Base-by-base conservation (phyloP, 2,113 vertebrate species). In the Paedocypris sp. region DNA sequence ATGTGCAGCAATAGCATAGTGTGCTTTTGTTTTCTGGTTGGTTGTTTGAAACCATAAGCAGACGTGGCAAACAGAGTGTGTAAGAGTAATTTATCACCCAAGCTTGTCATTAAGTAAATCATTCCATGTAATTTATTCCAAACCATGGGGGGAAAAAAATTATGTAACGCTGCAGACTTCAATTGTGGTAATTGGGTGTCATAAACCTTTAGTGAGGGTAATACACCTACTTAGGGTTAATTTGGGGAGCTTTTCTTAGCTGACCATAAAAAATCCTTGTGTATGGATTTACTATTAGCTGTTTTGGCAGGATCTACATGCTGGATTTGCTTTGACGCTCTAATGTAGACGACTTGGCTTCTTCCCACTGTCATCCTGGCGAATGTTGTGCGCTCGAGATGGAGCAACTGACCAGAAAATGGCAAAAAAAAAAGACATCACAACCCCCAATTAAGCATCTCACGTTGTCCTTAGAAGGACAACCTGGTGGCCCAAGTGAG, bases 151-250 rank as follows among this genome's bases (percentile, higher is more conserved):
- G 50, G 54, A 61, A 61, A 31, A 35, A 32, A 48, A 46, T 60
- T 67, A 50, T 43, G 42, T 56, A 42, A 49, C 54, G 20, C 33
- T 64, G 38, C 35, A 33, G 36, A 61, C 50, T 67, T 70, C 64
- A 60, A 28, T 52, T 62, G 41, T 47, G 50, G 60, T 70, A 70
- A 70, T 61, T 62, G 71, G 64, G 16, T 67, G 48, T 64, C 67
- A 58, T 70, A 73, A 73, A 73, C 64, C 71, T 73, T 70, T 70
- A 62, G 60, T 49, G 62, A 60, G 32, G 39, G 51, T 64, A 62
- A 65, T 60, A 59, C 53, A 65, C 68, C 60, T 57, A 58, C 68
- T 70, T 70, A 67, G 59, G 46, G 45, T 61, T 63, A 51, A 60
- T 70, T 73, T 64, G 53, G 38, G 50, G 56, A 67, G 60, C 52